Base-by-base conservation (phyloP, 2,113 vertebrate species). In the Xenopus laevis region DNA sequence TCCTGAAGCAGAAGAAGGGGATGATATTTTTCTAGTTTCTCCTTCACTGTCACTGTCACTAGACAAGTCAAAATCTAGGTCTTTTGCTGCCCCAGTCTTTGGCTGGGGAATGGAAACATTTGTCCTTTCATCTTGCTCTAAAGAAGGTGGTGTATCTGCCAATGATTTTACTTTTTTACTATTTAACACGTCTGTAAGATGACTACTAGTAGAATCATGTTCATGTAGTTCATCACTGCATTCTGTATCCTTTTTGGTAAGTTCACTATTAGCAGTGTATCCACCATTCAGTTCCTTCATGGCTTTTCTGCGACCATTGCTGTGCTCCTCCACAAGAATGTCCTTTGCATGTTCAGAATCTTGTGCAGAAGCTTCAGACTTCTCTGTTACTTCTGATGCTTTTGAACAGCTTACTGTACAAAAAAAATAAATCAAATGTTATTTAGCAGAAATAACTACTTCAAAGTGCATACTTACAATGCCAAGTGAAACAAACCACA, bases 11-110 rank as follows among this genome's bases (percentile, higher is more conserved):
- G 84, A 80, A 18, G 84, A 79, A 12, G 78, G 21, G 0, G 84
- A 86, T 3, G 84, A 82, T 1, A 86, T 84, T 79, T 92, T 94
- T 7, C 65, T 91, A 7, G 84, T 79, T 20, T 89, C 85, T 0
- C 83, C 79, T 0, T 93, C 91, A 78, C 84, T 91, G 66, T 95
- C 96, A 18, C 93, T 96, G 88, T 97, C 97, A 45, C 94, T 96
- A 30, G 95, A 97, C 50, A 98, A 82, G 44, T 97, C 94, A 81
- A 96, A 96, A 74, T 98, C 95, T 76, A 96, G 81, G 52, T 95
- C 94, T 50, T 89, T 87, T 50, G 79, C 76, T 2, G 55, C 4
- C 16, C 75, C 66, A 17, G 79, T 82, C 46, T 77, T 85, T 13
- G 63, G 1, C 7, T 79, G 67, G 23, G 65, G 83, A 23, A 78